phyloP scores from a whole-genome alignment of 2,797 vertebrate species.

The Scyliorhinus canicula region DNA sequence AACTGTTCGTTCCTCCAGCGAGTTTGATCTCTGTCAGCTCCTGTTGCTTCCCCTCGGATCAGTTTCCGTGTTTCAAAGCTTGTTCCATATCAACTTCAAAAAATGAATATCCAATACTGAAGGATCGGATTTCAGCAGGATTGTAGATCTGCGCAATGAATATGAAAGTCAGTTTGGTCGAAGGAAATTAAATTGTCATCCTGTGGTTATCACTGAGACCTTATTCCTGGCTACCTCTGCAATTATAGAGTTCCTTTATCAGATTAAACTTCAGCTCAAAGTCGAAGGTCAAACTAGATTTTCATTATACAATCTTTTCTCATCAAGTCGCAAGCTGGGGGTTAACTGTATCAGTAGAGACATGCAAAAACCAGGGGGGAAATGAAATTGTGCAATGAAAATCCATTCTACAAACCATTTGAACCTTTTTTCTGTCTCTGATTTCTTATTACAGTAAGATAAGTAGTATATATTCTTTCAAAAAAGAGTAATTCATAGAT shows the following conservation, averaged over 20 bases:
- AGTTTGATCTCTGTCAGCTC: background rate
- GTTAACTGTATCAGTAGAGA: conserved; percentile 49
- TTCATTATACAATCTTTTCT: conserved; percentile 45
- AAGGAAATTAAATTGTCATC: conserved; percentile 33
- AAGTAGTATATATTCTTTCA: background rate
- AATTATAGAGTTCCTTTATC: conserved; percentile 50
- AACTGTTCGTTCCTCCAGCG: background rate
- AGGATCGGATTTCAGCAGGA: background rate
- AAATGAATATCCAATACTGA: background rate
- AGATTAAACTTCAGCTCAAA: conserved; percentile 49
- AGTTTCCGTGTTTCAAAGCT: background rate
- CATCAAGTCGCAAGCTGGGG: conserved; percentile 46
- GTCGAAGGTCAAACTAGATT: conserved; percentile 51
- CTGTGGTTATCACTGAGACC: conserved; percentile 39
- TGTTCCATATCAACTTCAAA: background rate
- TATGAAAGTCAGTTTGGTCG: background rate
- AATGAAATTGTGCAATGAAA: conserved; percentile 25
- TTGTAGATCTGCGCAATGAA: background rate
- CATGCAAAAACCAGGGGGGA: conserved; percentile 7
- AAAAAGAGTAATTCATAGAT: background rate
- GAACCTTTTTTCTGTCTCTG: background rate
- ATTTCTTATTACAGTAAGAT: conserved; percentile 10
- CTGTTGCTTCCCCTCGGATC: background rate
- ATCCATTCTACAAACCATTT: background rate
- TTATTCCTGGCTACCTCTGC: conserved; percentile 45